phyloP scores from a whole-genome alignment of 2,113 vertebrate genomes.

The Oryzias curvinotus region DNA sequence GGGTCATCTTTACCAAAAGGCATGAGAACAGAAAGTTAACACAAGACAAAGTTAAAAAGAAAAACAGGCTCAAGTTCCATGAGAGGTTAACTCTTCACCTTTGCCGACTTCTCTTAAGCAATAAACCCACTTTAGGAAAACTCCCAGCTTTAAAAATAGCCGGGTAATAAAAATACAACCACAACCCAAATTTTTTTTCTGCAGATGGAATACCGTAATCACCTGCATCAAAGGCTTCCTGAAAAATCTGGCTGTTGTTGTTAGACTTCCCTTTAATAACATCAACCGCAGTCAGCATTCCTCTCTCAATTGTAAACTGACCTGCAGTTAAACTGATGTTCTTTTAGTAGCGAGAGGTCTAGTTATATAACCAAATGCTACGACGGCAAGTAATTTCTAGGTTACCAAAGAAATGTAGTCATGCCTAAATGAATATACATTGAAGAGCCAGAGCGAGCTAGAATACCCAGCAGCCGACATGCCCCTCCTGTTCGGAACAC shows the following conservation, averaged over 20 bases:
- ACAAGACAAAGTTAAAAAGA: background rate
- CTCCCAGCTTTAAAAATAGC: slow-evolving; percentile 65
- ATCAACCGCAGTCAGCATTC: slow-evolving; percentile 10
- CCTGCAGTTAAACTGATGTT: background rate
- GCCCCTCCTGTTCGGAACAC: background rate
- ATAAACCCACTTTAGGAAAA: slow-evolving; percentile 53
- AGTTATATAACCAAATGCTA: too few relatives aligned
- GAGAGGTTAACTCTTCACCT: slow-evolving; percentile 10
- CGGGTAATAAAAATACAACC: slow-evolving; percentile 50
- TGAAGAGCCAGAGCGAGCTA: slow-evolving; percentile 4
- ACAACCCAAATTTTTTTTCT: slow-evolving; percentile 24
- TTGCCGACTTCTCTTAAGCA: slow-evolving; percentile 40
- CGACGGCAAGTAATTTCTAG: too few relatives aligned
- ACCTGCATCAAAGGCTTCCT: slow-evolving; percentile 49
- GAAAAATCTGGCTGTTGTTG: slow-evolving; percentile 53
- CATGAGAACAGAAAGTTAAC: too few relatives aligned
- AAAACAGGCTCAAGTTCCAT: slow-evolving; percentile 19
- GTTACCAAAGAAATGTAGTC: background rate
- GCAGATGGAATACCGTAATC: slow-evolving; percentile 38
- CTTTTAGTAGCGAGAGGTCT: too few relatives aligned
- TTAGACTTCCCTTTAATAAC: slow-evolving; percentile 32
- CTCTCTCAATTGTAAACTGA: slow-evolving; percentile 4
- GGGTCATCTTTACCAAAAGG: too few relatives aligned
- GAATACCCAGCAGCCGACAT: slow-evolving; percentile 1
- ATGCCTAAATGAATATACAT: background rate